A percentile compares a stretch with the other conserved stretches of the same genome.
phyloP scores from a whole-genome alignment of 2,113 vertebrate genomes.

The Buteo buteo region DNA sequence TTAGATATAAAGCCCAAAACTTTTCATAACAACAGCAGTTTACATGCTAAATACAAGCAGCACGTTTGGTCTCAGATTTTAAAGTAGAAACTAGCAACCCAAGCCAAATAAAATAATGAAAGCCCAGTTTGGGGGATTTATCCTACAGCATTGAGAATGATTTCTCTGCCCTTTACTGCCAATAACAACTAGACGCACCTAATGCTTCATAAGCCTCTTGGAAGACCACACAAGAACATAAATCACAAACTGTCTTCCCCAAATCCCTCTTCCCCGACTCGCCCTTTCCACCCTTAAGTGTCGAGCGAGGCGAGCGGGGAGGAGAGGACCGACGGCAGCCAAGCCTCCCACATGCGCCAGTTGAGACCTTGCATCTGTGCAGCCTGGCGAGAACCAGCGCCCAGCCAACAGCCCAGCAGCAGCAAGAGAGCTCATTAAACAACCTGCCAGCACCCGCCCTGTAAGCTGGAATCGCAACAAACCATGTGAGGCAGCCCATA shows the following conservation, averaged over 20 bases:
- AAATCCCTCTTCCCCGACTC: not conserved
- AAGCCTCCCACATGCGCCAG: accelerated
- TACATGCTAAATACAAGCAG: not conserved
- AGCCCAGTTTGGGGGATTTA: not conserved
- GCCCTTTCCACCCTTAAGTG: accelerated
- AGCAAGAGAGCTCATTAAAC: not conserved
- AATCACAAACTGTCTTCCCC: not conserved
- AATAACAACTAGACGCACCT: not conserved
- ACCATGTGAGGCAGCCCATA: not conserved
- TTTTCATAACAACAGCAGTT: not conserved
- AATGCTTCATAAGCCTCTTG: not conserved
- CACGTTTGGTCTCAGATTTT: not conserved
- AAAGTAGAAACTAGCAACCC: not conserved
- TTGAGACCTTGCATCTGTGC: not conserved
- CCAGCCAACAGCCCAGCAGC: not conserved
- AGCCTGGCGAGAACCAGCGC: accelerated
- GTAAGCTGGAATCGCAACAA: not conserved
- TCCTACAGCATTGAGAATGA: not conserved
- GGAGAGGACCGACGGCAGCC: not conserved
- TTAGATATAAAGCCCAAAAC: not conserved
- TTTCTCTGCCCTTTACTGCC: not conserved
- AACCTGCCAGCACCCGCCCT: not conserved
- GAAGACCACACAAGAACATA: not conserved
- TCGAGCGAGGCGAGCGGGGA: accelerated
- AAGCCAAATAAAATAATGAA: not conserved